Conservation (phyloP, 2,113 vertebrate genomes). For the Alethe castanea region DNA sequence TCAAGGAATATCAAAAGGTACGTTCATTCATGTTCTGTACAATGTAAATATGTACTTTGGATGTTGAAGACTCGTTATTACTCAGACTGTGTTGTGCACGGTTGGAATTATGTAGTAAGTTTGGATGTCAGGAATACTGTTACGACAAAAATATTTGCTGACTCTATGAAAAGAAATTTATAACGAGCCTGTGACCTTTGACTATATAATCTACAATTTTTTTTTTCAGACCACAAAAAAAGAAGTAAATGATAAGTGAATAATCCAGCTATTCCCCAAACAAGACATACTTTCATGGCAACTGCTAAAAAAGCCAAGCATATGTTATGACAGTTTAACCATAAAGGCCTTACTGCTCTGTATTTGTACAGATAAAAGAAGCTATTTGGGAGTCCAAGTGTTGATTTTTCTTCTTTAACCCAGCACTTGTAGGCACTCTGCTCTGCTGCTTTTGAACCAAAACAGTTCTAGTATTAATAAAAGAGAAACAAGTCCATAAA, state of each 20-base stretch:
- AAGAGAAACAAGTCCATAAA: neutral
- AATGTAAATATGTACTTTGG: neutral
- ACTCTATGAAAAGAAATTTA: neutral
- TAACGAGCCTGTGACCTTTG: neutral
- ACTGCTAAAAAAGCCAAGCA: neutral
- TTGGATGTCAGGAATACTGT: neutral
- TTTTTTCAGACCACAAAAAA: neutral
- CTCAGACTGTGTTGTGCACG: neutral
- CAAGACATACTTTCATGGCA: neutral
- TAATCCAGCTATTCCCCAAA: neutral
- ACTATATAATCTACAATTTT: neutral
- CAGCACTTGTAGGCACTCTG: neutral
- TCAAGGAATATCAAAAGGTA: constrained; percentile 95
- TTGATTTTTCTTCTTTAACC: neutral
- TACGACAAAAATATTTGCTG: neutral
- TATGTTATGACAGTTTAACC: neutral
- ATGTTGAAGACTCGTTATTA: neutral
- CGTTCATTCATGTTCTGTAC: neutral
- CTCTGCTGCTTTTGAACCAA: neutral
- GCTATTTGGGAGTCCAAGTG: neutral
- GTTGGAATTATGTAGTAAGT: neutral
- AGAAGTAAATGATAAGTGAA: neutral
- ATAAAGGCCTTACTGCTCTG: neutral
- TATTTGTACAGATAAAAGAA: neutral
- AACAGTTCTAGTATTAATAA: neutral